Conservation (phyloP, 2,797 vertebrate species). For the Ataeniobius toweri region DNA sequence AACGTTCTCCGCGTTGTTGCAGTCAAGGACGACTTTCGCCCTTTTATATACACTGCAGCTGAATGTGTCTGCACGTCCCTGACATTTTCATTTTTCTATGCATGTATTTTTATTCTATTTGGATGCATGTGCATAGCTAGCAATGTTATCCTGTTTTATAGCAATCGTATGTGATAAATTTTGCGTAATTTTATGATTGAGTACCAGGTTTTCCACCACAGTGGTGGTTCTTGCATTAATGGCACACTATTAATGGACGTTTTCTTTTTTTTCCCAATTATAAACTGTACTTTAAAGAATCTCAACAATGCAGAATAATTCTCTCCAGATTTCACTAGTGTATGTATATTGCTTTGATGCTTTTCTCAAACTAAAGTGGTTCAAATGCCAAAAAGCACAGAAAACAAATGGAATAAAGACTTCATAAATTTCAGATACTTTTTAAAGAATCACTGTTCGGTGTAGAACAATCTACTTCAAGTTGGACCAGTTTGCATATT, state of each 20-base stretch:
- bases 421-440: not conserved
- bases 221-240: not conserved
- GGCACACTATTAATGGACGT: not conserved
- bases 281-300: conserved; percentile 1
- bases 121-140: conserved; percentile 33
- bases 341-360: not conserved
- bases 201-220: not conserved
- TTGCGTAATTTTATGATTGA: conserved; percentile 49
- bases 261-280: too few species aligned
- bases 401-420: not conserved
- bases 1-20: conserved; percentile 22
- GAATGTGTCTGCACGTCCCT: conserved; percentile 17
- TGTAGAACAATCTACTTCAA: not conserved
- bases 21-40: conserved; percentile 16
- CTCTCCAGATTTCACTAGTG: not conserved
- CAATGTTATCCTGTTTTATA: conserved; percentile 44
- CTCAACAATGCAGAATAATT: not conserved
- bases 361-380: not conserved
- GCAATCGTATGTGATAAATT: conserved; percentile 56
- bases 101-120: conserved; percentile 25
- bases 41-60: conserved; percentile 56
- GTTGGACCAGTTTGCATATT: not conserved
- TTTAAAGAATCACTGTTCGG: not conserved
- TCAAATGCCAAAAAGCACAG: not conserved
- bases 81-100: conserved; percentile 16